These are phyloP conservation scores for Magallana gigas DNA, from an alignment of 1,140 invertebrate genomes.

Conservation along the genomic window DNA sequence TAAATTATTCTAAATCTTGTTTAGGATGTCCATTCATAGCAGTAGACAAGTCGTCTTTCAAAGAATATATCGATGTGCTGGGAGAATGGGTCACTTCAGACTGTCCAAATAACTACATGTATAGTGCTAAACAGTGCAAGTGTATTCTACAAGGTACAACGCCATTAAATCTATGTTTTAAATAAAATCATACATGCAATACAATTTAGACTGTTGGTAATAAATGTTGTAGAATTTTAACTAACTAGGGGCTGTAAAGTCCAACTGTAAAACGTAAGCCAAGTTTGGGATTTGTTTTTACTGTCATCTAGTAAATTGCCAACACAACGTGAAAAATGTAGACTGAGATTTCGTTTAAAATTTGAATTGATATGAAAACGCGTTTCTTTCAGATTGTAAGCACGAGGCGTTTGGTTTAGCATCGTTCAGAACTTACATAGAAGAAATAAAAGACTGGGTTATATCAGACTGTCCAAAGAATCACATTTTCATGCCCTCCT, in stretches of 20 bases:
- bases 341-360: too few relatives aligned
- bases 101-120: background rate
- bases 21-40: slow-evolving; percentile 49
- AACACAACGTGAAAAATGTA: too few relatives aligned
- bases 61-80: slow-evolving; percentile 15
- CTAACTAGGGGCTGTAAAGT: too few relatives aligned
- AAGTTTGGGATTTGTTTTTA: too few relatives aligned
- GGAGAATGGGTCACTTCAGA: slow-evolving; percentile 33
- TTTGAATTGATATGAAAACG: too few relatives aligned
- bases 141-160: background rate
- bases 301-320: too few relatives aligned
- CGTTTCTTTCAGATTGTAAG: slow-evolving; percentile 1
- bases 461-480: slow-evolving; percentile 23
- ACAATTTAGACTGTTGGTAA: too few relatives aligned
- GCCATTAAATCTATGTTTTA: too few relatives aligned
- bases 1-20: too few relatives aligned
- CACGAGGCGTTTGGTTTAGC: slow-evolving; percentile 8
- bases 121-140: background rate
- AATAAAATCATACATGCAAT: too few relatives aligned
- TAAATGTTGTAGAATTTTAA: too few relatives aligned
- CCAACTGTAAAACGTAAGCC: too few relatives aligned
- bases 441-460: slow-evolving; percentile 35
- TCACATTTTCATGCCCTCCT: background rate
- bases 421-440: slow-evolving; percentile 5
- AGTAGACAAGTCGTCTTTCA: slow-evolving; percentile 31